A percentile compares a stretch with the other conserved stretches of the same genome.
Conservation (phyloP, 2,797 vertebrate genomes). For the Uromys caudimaculatus region DNA sequence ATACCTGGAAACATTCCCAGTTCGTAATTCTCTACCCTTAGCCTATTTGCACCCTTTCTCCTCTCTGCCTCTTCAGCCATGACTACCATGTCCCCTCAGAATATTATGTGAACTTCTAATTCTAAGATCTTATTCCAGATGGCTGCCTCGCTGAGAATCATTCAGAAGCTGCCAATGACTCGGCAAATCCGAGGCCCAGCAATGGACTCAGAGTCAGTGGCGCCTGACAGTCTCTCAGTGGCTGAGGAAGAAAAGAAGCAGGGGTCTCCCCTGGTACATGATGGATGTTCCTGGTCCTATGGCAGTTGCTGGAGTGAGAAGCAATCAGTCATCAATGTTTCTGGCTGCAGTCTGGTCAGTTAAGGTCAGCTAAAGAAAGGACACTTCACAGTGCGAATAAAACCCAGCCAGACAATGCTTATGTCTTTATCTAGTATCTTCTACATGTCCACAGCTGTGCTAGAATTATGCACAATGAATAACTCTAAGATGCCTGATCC, state of each 20-base stretch:
- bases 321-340: neutral
- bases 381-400: neutral
- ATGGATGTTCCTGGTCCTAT: neutral
- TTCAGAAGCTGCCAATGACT: neutral
- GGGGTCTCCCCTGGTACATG: neutral
- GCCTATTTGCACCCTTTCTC: neutral
- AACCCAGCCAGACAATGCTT: neutral
- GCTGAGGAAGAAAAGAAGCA: neutral
- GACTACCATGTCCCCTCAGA: neutral
- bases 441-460: neutral
- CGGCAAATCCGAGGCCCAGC: constrained; percentile 22
- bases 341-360: neutral
- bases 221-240: neutral
- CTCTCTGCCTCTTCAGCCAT: neutral
- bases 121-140: constrained; percentile 43
- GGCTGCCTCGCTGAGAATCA: neutral
- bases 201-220: constrained; percentile 7
- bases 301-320: constrained; percentile 15
- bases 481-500: neutral
- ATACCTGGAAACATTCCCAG: neutral
- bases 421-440: neutral
- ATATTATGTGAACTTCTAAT: neutral
- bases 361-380: neutral
- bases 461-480: neutral
- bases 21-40: neutral